A percentile compares a stretch with the other conserved stretches of the same genome.
Conservation (phyloP, 2,113 vertebrate genomes). For the Trichomycterus rosablanca region DNA sequence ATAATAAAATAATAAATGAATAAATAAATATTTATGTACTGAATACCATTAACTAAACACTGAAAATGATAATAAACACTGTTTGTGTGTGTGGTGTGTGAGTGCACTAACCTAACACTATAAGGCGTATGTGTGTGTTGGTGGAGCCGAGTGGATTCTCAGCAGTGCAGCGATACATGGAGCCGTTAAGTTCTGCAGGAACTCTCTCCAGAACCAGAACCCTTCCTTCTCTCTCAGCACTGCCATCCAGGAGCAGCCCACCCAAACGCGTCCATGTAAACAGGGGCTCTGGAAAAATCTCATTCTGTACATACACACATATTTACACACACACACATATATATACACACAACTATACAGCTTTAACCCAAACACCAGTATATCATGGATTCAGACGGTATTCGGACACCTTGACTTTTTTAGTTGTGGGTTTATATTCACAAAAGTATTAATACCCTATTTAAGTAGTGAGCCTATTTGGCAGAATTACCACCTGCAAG, state of each 20-base stretch:
- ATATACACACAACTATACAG: background rate
- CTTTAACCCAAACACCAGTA: background rate
- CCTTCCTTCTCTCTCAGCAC: constrained; percentile 67
- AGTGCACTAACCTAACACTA: constrained; percentile 73
- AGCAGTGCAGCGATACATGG: constrained; percentile 84
- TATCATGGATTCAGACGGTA: too few species aligned
- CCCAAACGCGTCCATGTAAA: constrained; percentile 85
- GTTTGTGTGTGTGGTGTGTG: background rate
- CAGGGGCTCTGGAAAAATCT: constrained; percentile 83
- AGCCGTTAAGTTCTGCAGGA: constrained; percentile 79
- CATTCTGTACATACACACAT: constrained; percentile 67
- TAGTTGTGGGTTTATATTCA: too few species aligned
- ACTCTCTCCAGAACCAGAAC: constrained; percentile 80
- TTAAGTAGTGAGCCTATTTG: too few species aligned
- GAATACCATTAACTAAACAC: background rate
- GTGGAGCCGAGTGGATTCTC: constrained; percentile 84
- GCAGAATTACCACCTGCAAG: too few species aligned
- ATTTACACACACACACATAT: constrained; percentile 9
- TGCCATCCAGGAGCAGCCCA: constrained; percentile 79
- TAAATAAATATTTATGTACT: too few species aligned
- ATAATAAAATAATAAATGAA: too few species aligned
- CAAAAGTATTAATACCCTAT: too few species aligned
- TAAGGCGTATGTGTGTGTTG: constrained; percentile 81
- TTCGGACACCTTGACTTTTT: too few species aligned
- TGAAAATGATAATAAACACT: background rate